Percentiles rank a stretch among this genome's conserved stretches.
phyloP scores from a whole-genome alignment of 1,140 invertebrate genomes.

The Cryptotermes secundus region DNA sequence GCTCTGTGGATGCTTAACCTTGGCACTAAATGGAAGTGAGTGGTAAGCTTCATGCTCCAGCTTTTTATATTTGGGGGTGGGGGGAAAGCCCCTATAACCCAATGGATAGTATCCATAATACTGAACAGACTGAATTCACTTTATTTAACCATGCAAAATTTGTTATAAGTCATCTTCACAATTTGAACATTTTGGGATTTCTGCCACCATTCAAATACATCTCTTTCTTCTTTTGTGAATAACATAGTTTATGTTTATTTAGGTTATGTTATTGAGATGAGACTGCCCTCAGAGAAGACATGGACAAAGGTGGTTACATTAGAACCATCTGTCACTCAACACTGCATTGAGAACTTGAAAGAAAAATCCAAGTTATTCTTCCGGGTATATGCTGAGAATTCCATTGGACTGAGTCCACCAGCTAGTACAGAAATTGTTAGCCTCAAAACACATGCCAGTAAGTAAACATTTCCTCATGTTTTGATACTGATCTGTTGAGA shows the following conservation, averaged over 20 bases:
- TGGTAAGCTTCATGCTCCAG: too few species aligned
- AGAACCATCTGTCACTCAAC: constrained; percentile 71
- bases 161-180: too few species aligned
- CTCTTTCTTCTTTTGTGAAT: constrained; percentile 21
- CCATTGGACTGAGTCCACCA: constrained; percentile 78
- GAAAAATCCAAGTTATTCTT: constrained; percentile 88
- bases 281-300: constrained; percentile 64
- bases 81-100: too few species aligned
- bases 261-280: constrained; percentile 94
- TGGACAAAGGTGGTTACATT: constrained; percentile 91
- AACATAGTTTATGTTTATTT: constrained; percentile 32
- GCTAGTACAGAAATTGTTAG: constrained; percentile 75
- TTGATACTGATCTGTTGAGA: too few species aligned
- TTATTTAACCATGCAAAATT: too few species aligned
- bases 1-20: too few species aligned
- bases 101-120: too few species aligned
- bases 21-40: too few species aligned
- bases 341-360: constrained; percentile 83
- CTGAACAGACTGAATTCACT: too few species aligned
- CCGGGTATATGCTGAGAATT: constrained; percentile 89
- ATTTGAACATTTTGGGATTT: too few species aligned
- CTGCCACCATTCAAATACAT: not conserved
- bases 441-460: constrained; percentile 93
- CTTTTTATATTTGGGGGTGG: too few species aligned
- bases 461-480: constrained; percentile 48